Conservation (phyloP, 2,797 vertebrate genomes). For the Ceryle rudis region DNA sequence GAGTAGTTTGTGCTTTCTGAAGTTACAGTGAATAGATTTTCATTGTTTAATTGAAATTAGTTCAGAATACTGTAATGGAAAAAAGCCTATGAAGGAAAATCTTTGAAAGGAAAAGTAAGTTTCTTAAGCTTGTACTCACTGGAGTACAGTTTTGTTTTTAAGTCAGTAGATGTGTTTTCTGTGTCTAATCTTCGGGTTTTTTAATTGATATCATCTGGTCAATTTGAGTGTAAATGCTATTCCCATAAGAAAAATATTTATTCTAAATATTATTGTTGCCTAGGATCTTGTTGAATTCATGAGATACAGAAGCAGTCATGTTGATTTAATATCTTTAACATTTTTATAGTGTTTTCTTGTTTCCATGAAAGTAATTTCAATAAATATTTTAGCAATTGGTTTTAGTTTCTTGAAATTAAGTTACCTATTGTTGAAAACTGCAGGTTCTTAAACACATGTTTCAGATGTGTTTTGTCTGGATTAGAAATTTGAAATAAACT, state of each 20-base stretch:
- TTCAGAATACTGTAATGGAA: background rate
- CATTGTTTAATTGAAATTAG: background rate
- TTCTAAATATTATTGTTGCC: constrained; percentile 73
- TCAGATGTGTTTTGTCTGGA: constrained; percentile 19
- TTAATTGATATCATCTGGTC: constrained; percentile 64
- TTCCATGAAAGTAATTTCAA: constrained; percentile 61
- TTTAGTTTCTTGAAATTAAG: constrained; percentile 43
- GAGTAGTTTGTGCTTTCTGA: background rate
- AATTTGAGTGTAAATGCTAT: constrained; percentile 52
- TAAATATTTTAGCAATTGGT: constrained; percentile 36
- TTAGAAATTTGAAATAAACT: constrained; percentile 14
- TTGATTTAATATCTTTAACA: constrained; percentile 42
- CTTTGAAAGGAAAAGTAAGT: background rate
- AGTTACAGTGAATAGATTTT: background rate
- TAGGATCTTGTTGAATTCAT: constrained; percentile 63
- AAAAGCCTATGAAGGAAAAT: background rate
- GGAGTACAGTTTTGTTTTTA: background rate
- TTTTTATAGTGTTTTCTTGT: constrained; percentile 55
- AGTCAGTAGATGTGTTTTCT: constrained; percentile 17
- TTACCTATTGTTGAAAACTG: constrained; percentile 19
- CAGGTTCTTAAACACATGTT: background rate
- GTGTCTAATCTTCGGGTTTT: constrained; percentile 16
- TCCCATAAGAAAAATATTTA: constrained; percentile 63
- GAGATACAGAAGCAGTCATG: constrained; percentile 42
- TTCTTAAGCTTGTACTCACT: background rate